Base-by-base conservation (phyloP, 2,888 invertebrate species). In the Thera britannica region DNA sequence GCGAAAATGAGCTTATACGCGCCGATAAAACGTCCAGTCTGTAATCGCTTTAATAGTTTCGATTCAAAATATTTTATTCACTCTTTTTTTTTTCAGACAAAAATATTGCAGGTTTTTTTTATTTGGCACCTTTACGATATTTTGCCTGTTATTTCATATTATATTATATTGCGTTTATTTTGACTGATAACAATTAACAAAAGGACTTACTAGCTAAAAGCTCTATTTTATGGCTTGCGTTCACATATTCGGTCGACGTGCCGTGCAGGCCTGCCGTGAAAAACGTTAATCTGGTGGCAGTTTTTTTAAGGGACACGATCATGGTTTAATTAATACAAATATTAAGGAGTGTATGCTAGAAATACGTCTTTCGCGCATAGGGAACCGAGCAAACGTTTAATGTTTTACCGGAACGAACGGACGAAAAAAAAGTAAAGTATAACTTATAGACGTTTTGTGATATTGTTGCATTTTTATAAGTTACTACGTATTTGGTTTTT, bases 111-210 rank as follows among this genome's bases (percentile, higher is more conserved):
- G 51, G 51, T 55, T 60, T 44, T 63, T 52, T 55, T 41, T 64
- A 72, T 78, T 78, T 81, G 80, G 74, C 77, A 81, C 79, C 72
- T 64, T 66, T 68, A 65, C 61, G 52, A 66, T 75, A 44, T 63
- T 58, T 48, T 51, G 49, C 36, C 44, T 62, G 11, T 59, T 62
- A 9, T 34, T 62, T 49, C 41, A 2, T 41, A 6, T 41, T 56
- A 35, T 41, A 41, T 41, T 7, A 41, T 5, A 52, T 60, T 59
- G 48, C 23, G 36, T 58, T 56, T 57, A 44, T 41, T 51, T 36
- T 65, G 55, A 44, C 51, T 62, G 64, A 66, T 66, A 58, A 67
- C 49, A 71, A 74, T 71, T 75, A 75, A 71, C 71, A 71, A 72
- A 73, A 67, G 69, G 67, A 70, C 72, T 78, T 75, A 75, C 36